phyloP scores from a whole-genome alignment of 2,113 vertebrate genomes.

The Campylorhamphus procurvoides region DNA sequence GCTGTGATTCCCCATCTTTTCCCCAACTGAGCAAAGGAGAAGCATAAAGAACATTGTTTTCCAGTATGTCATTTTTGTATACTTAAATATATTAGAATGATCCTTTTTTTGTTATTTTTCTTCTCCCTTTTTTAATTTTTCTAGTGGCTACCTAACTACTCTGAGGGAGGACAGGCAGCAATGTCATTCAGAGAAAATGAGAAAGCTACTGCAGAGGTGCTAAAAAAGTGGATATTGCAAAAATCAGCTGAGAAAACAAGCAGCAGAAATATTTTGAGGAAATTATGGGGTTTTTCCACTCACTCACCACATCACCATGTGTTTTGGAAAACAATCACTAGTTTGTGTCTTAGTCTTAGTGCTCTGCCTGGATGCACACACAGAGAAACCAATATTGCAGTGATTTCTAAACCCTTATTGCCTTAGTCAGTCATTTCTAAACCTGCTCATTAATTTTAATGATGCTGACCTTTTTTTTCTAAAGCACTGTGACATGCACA shows the following conservation, averaged over 20 bases:
- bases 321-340: background rate
- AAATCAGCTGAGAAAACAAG: background rate
- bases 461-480: background rate
- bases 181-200: background rate
- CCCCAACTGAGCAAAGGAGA: background rate
- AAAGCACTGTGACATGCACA: background rate
- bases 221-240: background rate
- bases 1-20: background rate
- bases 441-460: background rate
- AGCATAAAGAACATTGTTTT: background rate
- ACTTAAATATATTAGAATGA: background rate
- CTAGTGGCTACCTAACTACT: background rate
- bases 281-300: background rate
- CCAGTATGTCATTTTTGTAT: background rate
- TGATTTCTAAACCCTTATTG: background rate
- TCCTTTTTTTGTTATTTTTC: background rate
- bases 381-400: background rate
- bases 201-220: background rate
- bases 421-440: background rate
- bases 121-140: background rate
- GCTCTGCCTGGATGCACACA: background rate
- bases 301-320: accelerated
- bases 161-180: background rate
- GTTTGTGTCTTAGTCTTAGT: background rate
- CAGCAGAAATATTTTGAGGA: background rate